These are phyloP conservation scores for Mya arenaria DNA, from an alignment of 1,140 invertebrate species.

Conservation along the genomic window DNA sequence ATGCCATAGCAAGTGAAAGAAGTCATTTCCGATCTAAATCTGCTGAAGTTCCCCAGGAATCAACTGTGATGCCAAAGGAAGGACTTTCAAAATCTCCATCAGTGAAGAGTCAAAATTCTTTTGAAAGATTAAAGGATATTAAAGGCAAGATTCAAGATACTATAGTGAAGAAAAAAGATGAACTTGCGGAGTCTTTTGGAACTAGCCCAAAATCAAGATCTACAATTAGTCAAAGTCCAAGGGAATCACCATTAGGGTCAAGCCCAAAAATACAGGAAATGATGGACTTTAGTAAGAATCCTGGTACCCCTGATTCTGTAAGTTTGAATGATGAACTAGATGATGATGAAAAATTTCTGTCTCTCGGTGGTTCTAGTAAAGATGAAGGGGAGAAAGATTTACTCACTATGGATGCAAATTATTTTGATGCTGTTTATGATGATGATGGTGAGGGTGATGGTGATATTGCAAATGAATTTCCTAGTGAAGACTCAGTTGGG, in stretches of 20 bases:
- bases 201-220: neutral
- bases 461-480: too few species aligned
- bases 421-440: neutral
- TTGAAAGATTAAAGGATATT: conserved; percentile 46
- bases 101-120: conserved; percentile 54
- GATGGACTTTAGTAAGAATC: too few species aligned
- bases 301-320: too few species aligned
- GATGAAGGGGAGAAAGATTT: neutral
- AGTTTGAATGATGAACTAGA: too few species aligned
- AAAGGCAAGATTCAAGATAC: conserved; percentile 67
- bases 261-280: too few species aligned
- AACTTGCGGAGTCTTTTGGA: conserved; percentile 56
- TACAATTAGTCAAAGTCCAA: too few species aligned
- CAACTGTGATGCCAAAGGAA: neutral
- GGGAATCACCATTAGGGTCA: too few species aligned
- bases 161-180: conserved; percentile 72
- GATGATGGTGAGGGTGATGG: conserved; percentile 22
- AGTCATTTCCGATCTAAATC: conserved; percentile 40
- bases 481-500: neutral
- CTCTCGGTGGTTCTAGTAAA: conserved; percentile 12
- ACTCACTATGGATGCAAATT: neutral
- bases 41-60: too few species aligned
- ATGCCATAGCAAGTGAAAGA: neutral
- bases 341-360: too few species aligned
- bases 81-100: conserved; percentile 48